Evolutionary conservation across 2,888 invertebrate species (phyloP).

Genomic region (Macrophya alboannulata): DNA sequence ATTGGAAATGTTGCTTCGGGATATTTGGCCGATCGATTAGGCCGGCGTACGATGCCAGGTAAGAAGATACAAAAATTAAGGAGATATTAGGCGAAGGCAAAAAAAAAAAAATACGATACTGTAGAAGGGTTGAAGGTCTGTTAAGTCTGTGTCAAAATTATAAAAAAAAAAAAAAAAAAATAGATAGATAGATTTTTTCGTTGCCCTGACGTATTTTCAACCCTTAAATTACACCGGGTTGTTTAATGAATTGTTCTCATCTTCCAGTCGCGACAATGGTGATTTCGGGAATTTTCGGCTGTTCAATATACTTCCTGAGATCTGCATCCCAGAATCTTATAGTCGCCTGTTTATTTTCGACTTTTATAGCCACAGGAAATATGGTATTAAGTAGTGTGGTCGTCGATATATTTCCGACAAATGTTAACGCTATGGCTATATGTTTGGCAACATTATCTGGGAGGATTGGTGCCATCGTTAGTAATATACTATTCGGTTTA

Average conservation of each 20-base stretch:
- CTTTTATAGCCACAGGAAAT: slow-evolving; percentile 81
- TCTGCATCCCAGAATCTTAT: slow-evolving; percentile 84
- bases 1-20: slow-evolving; percentile 86
- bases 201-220: too few relatives aligned
- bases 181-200: too few relatives aligned
- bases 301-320: slow-evolving; percentile 83
- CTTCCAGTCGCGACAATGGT: slow-evolving; percentile 78
- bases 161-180: too few relatives aligned
- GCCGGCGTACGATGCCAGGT: slow-evolving; percentile 77
- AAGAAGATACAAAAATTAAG: slow-evolving; percentile 32
- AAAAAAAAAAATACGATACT: not conserved
- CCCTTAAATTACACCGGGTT: not conserved
- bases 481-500: slow-evolving; percentile 85
- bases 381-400: slow-evolving; percentile 76
- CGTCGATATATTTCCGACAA: slow-evolving; percentile 79
- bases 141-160: too few relatives aligned
- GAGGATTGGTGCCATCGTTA: slow-evolving; percentile 85
- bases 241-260: not conserved
- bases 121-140: not conserved
- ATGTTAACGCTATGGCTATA: slow-evolving; percentile 83
- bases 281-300: slow-evolving; percentile 82
- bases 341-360: slow-evolving; percentile 81
- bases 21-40: slow-evolving; percentile 80
- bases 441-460: slow-evolving; percentile 86
- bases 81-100: not conserved